Evolutionary conservation across 2,888 invertebrate genomes (phyloP), one percentile per base, ranked within the genome.

Genomic region (Blastobasis adustella): DNA sequence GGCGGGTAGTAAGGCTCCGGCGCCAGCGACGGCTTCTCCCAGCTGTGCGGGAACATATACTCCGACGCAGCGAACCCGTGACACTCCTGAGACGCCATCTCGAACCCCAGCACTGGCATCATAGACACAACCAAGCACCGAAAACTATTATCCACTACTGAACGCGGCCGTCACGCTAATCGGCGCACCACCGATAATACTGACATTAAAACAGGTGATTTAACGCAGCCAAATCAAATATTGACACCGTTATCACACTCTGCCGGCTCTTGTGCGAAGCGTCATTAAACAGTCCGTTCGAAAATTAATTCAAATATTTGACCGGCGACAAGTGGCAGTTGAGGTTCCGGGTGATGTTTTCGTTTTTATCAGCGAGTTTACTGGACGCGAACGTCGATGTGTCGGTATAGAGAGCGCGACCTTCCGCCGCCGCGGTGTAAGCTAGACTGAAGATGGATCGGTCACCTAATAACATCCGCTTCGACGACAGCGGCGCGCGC

Each of bases 81-180:
- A 62, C 76, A 82, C 59, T 86, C 83, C 67, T 84, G 82, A 47
- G 82, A 71, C 58, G 76, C 61, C 69, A 71, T 76, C 53, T 79
- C 80, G 78, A 68, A 77, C 23, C 83, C 81, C 51, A 82, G 73
- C 69, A 79, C 84, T 64, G 85, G 87, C 87, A 88, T 88, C 63
- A 80, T 87, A 61, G 60, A 59, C 55, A 67, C 62, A 65, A 53
- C 57, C 63, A 58, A 70, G 60, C 68, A 68, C 76, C 59, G 59
- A 60, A 65, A 63, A 73, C 63, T 67, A 64, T 69, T 68, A 69
- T 67, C 66, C 64, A 65, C 62, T 60, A 73, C 73, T 71, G 69
- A 63, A 56, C 62, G 57, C 10, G 6, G 8, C 38, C 58, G 55
- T 57, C 57, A 55, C 55, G 54, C 57, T 58, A 50, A 59, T 61